These are phyloP conservation scores for Pachyuromys duprasi DNA, from an alignment of 2,797 vertebrate species.

Conservation along the genomic window DNA sequence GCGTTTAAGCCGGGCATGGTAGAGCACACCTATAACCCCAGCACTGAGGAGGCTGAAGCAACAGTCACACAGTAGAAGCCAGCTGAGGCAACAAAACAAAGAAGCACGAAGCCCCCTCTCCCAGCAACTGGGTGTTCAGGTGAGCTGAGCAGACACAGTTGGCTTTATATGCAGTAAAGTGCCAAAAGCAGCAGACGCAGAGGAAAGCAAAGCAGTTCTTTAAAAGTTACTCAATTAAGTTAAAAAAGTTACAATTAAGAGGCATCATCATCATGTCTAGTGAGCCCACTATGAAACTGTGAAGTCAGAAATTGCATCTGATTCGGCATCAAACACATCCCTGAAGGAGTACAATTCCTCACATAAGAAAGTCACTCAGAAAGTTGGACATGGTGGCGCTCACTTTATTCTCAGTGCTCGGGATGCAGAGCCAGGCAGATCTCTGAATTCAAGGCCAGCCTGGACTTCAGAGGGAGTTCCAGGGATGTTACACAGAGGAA, in stretches of 20 bases:
- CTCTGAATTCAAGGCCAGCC: not conserved
- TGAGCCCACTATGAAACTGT: not conserved
- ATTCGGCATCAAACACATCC: not conserved
- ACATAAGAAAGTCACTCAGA: not conserved
- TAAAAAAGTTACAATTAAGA: not conserved
- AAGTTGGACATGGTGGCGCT: rapidly evolving
- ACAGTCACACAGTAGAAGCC: not conserved
- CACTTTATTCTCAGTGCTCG: not conserved
- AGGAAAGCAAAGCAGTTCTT: not conserved
- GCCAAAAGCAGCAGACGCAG: not conserved
- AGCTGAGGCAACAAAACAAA: not conserved
- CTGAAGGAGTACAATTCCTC: not conserved
- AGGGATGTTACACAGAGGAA: not conserved
- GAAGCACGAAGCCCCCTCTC: not conserved
- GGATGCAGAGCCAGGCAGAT: not conserved
- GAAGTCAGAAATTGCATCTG: not conserved
- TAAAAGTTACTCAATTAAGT: not conserved
- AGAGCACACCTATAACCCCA: not conserved
- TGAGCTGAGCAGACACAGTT: not conserved
- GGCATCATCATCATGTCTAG: not conserved
- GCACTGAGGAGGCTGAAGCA: not conserved
- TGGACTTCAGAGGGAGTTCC: not conserved
- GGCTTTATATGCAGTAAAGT: not conserved
- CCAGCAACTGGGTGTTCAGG: not conserved
- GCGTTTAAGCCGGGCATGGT: not conserved